Conservation (phyloP, 2,888 invertebrate genomes). For the Ischnura elegans region DNA sequence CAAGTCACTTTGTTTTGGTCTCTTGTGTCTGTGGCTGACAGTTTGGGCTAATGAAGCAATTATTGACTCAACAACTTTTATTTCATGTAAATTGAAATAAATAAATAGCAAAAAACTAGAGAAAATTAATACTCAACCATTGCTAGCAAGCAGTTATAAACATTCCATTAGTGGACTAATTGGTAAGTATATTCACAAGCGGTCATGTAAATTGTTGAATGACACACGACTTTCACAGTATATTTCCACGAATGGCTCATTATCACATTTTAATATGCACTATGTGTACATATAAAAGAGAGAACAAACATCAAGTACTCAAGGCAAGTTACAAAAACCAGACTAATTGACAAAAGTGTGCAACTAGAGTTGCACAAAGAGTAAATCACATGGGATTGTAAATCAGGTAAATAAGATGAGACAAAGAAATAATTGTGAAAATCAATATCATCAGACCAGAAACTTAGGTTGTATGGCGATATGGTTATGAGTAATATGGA, state of each 20-base stretch:
- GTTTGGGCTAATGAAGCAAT: constrained; percentile 60
- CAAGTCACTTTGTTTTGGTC: constrained; percentile 67
- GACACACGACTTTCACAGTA: constrained; percentile 49
- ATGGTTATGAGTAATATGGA: constrained; percentile 59
- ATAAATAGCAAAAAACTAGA: constrained; percentile 47
- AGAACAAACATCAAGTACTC: constrained; percentile 63
- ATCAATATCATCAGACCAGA: constrained; percentile 50
- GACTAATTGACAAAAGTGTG: constrained; percentile 61
- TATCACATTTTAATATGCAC: constrained; percentile 64
- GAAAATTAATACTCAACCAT: constrained; percentile 48
- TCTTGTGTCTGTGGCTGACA: constrained; percentile 66
- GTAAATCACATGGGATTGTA: constrained; percentile 52
- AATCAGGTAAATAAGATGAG: constrained; percentile 62
- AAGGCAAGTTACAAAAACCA: constrained; percentile 58
- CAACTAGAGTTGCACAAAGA: constrained; percentile 39
- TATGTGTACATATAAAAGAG: constrained; percentile 60
- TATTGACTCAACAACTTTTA: constrained; percentile 56
- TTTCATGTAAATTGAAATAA: constrained; percentile 45
- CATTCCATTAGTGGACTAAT: constrained; percentile 39
- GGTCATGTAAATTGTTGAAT: constrained; percentile 37
- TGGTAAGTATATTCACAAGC: neutral
- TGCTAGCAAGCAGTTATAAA: constrained; percentile 64
- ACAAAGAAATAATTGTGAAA: constrained; percentile 45
- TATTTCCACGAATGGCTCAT: constrained; percentile 51
- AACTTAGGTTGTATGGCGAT: constrained; percentile 55